Evolutionary conservation across 2,113 vertebrate species (phyloP), one percentile per base, ranked within the genome.

Genomic region (Coreoperca whiteheadi): DNA sequence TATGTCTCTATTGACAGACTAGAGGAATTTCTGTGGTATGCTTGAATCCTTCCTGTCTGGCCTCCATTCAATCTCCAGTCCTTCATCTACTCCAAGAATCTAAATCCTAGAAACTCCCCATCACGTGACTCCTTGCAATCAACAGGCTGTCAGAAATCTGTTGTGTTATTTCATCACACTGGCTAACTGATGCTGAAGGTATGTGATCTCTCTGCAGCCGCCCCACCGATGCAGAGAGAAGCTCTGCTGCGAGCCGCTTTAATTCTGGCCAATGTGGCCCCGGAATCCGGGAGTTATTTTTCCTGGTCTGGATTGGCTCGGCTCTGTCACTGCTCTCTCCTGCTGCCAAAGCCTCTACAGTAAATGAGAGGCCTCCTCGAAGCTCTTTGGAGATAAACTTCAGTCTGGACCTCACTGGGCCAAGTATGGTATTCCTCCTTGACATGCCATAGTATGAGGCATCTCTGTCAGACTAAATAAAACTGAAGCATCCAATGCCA

Each of bases 371-470:
- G 88, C 88, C 85, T 92, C 76, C 54, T 86, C 65, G n/a, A 86
- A 77, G 85, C 46, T 66, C 82, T 86, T 63, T 51, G 59, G 74
- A 92, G 93, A 94, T 94, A 92, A 92, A 90, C 70, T 82, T 85
- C 71, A 85, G 72, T 69, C 57, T 69, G 66, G 57, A 77, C 86
- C 80, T 85, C 59, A 67, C 21, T 41, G 71, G 54, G 65, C 81
- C 79, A 50, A 48, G 54, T 88, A 68, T 89, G 91, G 86, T 86
- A 92, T n/a, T n/a, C n/a, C n/a, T n/a, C n/a, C n/a, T n/a, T 91
- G 93, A 87, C 87, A 92, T 86, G 91, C 91, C 69, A 84, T n/a
- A n/a, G n/a, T n/a, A 94, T 91, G 66, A 91, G 87, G 76, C 80
- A 85, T 88, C 79, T 85, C 77, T 84, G 84, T 46, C 74, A 34